These are phyloP conservation scores for Megaceryle maxima DNA, from an alignment of 2,113 vertebrate genomes.

Conservation along the genomic window DNA sequence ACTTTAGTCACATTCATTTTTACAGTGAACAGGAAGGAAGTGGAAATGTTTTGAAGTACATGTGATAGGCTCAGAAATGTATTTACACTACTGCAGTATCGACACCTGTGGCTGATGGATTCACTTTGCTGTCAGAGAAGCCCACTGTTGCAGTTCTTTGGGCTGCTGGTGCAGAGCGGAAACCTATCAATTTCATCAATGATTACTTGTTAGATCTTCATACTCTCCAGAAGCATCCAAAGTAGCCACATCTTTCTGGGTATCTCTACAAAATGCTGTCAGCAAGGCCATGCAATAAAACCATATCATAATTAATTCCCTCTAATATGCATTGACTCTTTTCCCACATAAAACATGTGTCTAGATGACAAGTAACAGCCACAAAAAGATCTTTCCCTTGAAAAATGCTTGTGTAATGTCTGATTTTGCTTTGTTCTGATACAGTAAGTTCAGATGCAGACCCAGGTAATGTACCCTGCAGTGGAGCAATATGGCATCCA, in stretches of 20 bases:
- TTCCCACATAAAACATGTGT: background rate
- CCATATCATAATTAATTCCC: background rate
- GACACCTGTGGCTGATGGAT: background rate
- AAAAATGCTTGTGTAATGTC: background rate
- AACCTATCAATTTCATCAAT: accelerated
- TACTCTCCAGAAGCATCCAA: background rate
- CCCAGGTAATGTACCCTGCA: background rate
- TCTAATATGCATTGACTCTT: background rate
- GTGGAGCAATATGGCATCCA: background rate
- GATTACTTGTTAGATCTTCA: background rate
- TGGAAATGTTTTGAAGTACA: background rate
- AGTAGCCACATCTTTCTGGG: background rate
- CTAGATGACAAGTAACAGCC: background rate
- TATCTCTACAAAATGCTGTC: background rate
- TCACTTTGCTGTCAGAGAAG: background rate
- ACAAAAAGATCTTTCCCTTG: background rate
- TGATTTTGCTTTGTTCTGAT: background rate
- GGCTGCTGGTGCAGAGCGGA: background rate
- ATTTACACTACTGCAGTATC: background rate
- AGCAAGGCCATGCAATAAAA: background rate
- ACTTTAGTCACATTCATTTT: background rate
- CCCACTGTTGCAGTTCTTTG: background rate
- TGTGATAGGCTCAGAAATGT: background rate
- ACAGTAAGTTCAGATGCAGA: background rate
- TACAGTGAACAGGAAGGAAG: background rate